phyloP scores from a whole-genome alignment of 2,797 vertebrate genomes.

The Loris lydekkerianus region DNA sequence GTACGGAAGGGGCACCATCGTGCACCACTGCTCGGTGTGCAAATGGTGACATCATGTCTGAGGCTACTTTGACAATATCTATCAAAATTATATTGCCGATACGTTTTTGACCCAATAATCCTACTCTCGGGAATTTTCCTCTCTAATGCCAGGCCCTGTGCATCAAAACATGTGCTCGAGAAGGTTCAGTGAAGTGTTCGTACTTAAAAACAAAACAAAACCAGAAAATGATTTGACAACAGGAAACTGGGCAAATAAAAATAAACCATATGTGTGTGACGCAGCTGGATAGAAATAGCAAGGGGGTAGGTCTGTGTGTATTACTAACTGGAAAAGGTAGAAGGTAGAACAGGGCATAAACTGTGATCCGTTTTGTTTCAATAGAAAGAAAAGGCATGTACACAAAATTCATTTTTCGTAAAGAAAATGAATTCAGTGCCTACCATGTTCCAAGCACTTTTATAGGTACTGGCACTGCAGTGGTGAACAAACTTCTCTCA shows the following conservation, averaged over 20 bases:
- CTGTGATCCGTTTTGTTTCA: background rate
- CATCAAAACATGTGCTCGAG: background rate
- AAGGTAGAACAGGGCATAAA: background rate
- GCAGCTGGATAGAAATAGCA: background rate
- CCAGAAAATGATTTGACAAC: background rate
- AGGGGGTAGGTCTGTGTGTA: background rate
- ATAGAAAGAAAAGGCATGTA: background rate
- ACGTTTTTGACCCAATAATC: conserved; percentile 10
- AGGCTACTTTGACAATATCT: background rate
- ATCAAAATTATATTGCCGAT: background rate
- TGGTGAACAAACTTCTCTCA: background rate
- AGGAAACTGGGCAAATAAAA: conserved; percentile 44
- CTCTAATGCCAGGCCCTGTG: background rate
- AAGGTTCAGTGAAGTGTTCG: background rate
- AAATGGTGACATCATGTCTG: background rate
- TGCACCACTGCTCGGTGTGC: background rate
- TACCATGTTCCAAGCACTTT: background rate
- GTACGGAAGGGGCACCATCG: background rate
- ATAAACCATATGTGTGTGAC: background rate
- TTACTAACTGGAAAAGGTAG: background rate
- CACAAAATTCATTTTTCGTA: background rate
- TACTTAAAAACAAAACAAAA: conserved; percentile 16
- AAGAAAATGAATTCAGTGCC: background rate
- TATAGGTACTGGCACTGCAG: background rate
- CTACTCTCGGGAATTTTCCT: background rate